Base-by-base conservation (phyloP, 2,113 vertebrate genomes). In the Rhinoderma darwinii region DNA sequence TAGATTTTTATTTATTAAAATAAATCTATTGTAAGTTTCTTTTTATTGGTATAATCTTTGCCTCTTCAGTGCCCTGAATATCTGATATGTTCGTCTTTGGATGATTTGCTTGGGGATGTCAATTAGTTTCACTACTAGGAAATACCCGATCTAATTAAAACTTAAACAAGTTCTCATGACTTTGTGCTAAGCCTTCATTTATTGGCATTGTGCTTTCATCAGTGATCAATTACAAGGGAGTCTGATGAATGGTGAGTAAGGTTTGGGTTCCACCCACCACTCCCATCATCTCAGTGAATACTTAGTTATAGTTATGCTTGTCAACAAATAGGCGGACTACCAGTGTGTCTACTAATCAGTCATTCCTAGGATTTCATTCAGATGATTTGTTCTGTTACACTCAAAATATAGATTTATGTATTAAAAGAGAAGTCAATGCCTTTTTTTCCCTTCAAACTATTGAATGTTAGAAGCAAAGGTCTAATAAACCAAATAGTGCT, bases 201-300 rank as follows among this genome's bases (percentile, higher is more conserved):
- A 86, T 86, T 70, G 61, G 61, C 59, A 44, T 79, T 63, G 32
- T 68, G 44, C 43, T 79, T 86, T 86, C 74, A 86, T 61, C 56
- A 77, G 14, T 18, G 14, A 70, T 43, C 32, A 86, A 86, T 86
- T 86, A 70, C 35, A 70, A 70, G 44, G 22, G 54, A 86, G 75
- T 78, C 11, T 70, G 47, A 85, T 77, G 61, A 79, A 79, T 51
- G 22, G 51, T 86, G 61, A 79, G 84, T 79, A 68, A 79, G 56
- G 5, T 70, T n/a, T 70, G 74, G n/a, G 30, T 70, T 79, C 76
- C 84, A 86, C 76, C 84, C 74, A 86, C 75, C 84, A 86, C 84
- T 79, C 84, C 84, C 76, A 18, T 79, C 43, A 41, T 27, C 15
- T 70, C 56, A 79, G 56, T 80, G 35, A 79, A 70, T 37, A 47